A percentile compares a stretch with the other conserved stretches of the same genome.
Conservation (phyloP, 1,140 invertebrate species). For the Solen grandis region DNA sequence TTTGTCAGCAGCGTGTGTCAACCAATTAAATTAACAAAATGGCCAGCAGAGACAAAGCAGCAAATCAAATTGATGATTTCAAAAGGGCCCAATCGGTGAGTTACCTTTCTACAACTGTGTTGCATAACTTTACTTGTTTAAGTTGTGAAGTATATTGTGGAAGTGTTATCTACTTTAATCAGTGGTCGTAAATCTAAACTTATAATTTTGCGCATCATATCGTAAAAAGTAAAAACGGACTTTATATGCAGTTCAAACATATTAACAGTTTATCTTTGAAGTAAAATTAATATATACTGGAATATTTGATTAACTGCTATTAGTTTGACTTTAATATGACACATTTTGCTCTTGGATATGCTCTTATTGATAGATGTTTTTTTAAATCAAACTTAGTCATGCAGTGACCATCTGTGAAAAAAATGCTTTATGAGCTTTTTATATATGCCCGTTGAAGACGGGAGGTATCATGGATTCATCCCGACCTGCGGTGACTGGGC, state of each 20-base stretch:
- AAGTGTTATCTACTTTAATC: too few species aligned
- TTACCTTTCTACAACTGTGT: slow-evolving; percentile 11
- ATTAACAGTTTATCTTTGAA: too few species aligned
- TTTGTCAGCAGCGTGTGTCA: too few species aligned
- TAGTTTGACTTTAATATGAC: too few species aligned
- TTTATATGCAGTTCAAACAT: neutral
- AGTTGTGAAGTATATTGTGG: too few species aligned
- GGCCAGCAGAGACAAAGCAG: slow-evolving; percentile 83
- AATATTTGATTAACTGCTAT: too few species aligned
- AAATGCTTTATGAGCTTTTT: neutral
- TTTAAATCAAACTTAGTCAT: neutral
- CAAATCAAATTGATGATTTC: slow-evolving; percentile 87
- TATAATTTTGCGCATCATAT: too few species aligned
- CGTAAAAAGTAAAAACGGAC: neutral
- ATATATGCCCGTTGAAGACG: neutral
- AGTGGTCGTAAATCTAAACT: too few species aligned
- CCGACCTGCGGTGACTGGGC: too few species aligned
- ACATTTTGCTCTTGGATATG: neutral
- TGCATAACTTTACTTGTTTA: too few species aligned
- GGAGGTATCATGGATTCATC: too few species aligned
- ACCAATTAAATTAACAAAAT: slow-evolving; percentile 53
- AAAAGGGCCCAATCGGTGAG: slow-evolving; percentile 85
- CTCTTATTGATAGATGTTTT: neutral
- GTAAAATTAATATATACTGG: too few species aligned
- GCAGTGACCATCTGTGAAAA: neutral